Conservation (phyloP, 2,113 vertebrate genomes). For the Hydrochoerus hydrochaeris region DNA sequence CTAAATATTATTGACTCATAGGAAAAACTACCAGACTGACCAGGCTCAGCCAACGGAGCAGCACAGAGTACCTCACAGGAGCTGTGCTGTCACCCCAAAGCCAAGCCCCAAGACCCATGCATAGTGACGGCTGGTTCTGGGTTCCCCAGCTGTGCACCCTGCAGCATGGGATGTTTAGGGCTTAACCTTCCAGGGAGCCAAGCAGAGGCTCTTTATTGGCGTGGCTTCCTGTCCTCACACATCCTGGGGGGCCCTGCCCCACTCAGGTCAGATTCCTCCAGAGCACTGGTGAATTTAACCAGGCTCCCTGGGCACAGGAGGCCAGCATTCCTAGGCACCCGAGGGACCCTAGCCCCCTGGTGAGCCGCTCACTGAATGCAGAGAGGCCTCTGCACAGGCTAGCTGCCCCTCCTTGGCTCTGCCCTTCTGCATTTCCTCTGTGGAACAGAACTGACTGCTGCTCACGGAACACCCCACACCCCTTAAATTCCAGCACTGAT, state of each 20-base stretch:
- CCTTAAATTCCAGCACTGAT: background rate
- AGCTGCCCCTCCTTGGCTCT: background rate
- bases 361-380: background rate
- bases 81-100: background rate
- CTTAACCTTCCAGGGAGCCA: background rate
- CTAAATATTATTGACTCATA: background rate
- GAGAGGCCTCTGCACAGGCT: background rate
- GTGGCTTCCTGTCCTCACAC: background rate
- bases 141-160: background rate
- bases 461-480: background rate
- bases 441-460: background rate
- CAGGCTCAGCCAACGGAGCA: background rate
- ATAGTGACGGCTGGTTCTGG: rapidly evolving
- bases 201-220: slow-evolving; percentile 33
- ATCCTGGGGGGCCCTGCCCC: background rate
- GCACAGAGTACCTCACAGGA: rapidly evolving
- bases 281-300: background rate
- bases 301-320: slow-evolving; percentile 19
- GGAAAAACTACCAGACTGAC: rapidly evolving
- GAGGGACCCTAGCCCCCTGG: background rate
- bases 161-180: background rate
- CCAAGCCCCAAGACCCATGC: background rate
- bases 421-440: background rate
- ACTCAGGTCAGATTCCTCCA: slow-evolving; percentile 20
- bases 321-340: background rate